Evolutionary conservation across 2,797 vertebrate genomes (phyloP), one percentile per base, ranked within the genome.

Genomic region (Melanotaenia maccullochi): DNA sequence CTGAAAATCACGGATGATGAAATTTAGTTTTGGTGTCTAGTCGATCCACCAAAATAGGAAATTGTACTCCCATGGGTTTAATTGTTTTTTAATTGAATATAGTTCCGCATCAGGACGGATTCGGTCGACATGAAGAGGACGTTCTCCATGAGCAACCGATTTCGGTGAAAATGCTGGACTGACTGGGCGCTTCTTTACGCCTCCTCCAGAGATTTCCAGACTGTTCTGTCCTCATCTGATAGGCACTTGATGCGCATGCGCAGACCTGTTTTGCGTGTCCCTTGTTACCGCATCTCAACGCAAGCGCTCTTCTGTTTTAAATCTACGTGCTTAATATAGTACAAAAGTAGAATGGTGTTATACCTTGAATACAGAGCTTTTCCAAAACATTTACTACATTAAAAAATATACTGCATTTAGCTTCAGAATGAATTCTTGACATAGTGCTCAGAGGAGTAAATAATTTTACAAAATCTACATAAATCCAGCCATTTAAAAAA

Each of bases 221-320:
- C 40, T 49, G 51, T 71, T 87, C 85, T 83, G 54, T 76, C 62
- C 77, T 81, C 74, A 54, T 81, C 71, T 83, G 81, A 89, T 90
- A 76, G 85, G 89, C 75, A 63, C 69, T 66, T 56, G 2, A 14
- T 0, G 24, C 87, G 83, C 90, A 87, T 81, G 92, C 90, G 90
- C 85, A 77, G 1, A 54, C 1, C n/a, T 0, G 13, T 0, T 11
- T 30, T 0, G 20, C 51, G 28, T 33, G 60, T 73, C 74, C 74
- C 79, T 14, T 38, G 89, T 92, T 93, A 91, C 92, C 89, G 93
- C 94, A 93, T 85, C 83, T 87, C 58, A 9, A 71, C 93, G 93
- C 94, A 91, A 36, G 93, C 93, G 92, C 78, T 78, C 25, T 71
- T 9, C 8, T 13, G 60, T 40, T 47, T 60, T 14, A 33, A 22